Evolutionary conservation across 2,888 invertebrate genomes (phyloP), one percentile per base, ranked within the genome.

Genomic region (Mimumesa dahlbomi): DNA sequence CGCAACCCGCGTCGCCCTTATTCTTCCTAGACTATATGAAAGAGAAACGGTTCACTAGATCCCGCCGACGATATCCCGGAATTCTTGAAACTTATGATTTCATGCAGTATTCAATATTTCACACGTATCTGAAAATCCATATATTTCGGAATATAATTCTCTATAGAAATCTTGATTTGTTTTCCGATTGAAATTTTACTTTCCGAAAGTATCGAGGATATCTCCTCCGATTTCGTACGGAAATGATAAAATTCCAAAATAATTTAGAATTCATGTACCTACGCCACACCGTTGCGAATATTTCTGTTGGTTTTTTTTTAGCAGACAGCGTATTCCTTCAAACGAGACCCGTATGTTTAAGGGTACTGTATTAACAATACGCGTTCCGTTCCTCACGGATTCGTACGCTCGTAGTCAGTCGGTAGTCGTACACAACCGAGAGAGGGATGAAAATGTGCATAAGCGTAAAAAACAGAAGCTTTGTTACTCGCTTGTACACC

Each of bases 401-500:
- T 53, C 34, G 56, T 36, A 56, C 36, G 11, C 34, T 36, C 46
- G 14, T n/a, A 9, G 16, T 34, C 2, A 18, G 36, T 18, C n/a
- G 16, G 42, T 16, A 18, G 25, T n/a, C n/a, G n/a, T n/a, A n/a
- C n/a, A 29, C 31, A 21, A 18, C 29, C n/a, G 18, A n/a, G 57
- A 45, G 49, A 36, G 63, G 56, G 63, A 38, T 18, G 63, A 48
- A 69, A 69, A 54, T 53, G 58, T 65, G 72, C 53, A 65, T 65
- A 65, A 72, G 59, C 56, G 72, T 43, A 61, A 61, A 54, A 61
- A 62, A 22, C 36, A 19, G 50, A 36, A 48, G 72, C 72, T 73
- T 73, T 56, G 72, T 58, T 52, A 50, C 36, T 48, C 48, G 71
- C 45, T 54, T 59, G 56, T 61, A 54, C 49, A 59, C 61, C 45